Base-by-base conservation (phyloP, 2,888 invertebrate species). In the Hyles lineata region DNA sequence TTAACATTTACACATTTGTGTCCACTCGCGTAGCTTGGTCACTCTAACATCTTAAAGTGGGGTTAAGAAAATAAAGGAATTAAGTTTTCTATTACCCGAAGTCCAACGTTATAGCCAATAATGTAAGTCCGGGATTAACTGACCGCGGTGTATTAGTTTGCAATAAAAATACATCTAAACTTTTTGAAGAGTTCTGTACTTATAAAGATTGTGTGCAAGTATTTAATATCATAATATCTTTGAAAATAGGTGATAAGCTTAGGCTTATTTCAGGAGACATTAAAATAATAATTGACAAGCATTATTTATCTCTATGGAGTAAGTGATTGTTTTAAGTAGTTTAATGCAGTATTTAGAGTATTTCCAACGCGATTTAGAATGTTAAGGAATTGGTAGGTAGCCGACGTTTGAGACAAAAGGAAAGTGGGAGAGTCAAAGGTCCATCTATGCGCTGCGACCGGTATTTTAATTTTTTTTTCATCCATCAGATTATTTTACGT, bases 1-100 rank as follows among this genome's bases (percentile, higher is more conserved):
- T 29, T 29, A 29, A 29, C 29, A 29, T 29, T 50, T 50, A 50
- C 4, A 50, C 50, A 43, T 43, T 4, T 29, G 23, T 72, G 11
- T 43, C 11, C 55, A 15, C 11, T 15, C n/a, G 0, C 3, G 35
- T 5, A 35, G 17, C 23, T 21, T 83, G 75, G 83, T 77, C 76
- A 81, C 80, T 78, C 77, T 75, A 83, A 74, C 75, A 72, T 60
- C 55, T 55, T 82, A 80, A 83, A 82, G 79, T 76, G 73, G 74
- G 76, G 78, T 83, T 82, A 83, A 82, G 81, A 84, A 82, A 85
- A 83, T 82, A 83, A 83, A 85, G 82, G 86, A 81, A 86, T 87
- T 82, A 85, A 84, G 81, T 86, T 87, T 87, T 87, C 86, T 84
- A 86, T 87, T 85, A 83, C 82, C 80, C 70, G 32, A 72, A 25